phyloP scores from a whole-genome alignment of 2,888 invertebrate species.

The Gari tellinella region DNA sequence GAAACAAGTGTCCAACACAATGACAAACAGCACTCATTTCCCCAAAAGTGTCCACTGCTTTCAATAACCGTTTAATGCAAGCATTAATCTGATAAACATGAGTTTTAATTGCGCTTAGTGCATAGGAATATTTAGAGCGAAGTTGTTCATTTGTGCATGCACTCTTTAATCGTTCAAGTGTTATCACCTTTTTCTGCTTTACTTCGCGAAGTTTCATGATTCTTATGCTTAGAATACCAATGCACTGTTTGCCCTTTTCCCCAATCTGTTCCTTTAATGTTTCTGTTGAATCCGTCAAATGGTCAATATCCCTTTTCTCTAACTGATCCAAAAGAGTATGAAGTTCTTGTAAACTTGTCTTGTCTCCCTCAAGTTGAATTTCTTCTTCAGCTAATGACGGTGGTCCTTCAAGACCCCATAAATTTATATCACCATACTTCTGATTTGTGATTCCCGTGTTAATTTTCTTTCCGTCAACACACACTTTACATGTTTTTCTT shows the following conservation, averaged over 20 bases:
- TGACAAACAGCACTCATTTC: not conserved
- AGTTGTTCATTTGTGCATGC: no score
- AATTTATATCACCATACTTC: constrained; percentile 21
- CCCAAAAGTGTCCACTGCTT: constrained; percentile 1
- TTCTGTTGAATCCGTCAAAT: no score
- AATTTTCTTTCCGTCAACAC: constrained; percentile 39
- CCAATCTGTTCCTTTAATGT: no score
- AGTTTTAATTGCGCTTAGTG: no score
- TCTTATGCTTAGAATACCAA: no score
- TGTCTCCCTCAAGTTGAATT: not conserved
- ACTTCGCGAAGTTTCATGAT: no score
- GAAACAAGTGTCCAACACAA: not conserved
- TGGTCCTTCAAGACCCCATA: constrained; percentile 30
- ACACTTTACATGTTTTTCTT: constrained; percentile 10
- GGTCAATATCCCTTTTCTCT: no score
- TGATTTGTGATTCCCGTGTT: constrained; percentile 5
- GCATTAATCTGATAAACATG: not conserved
- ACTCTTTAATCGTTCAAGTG: no score
- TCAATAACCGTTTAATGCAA: not conserved
- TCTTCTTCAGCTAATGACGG: constrained; percentile 11
- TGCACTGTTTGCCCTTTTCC: no score
- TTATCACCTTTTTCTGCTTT: no score
- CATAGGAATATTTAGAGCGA: constrained; percentile 19
- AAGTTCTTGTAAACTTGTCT: no score
- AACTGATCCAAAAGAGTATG: no score